Base-by-base conservation (phyloP, 2,113 vertebrate genomes). In the Bos javanicus region DNA sequence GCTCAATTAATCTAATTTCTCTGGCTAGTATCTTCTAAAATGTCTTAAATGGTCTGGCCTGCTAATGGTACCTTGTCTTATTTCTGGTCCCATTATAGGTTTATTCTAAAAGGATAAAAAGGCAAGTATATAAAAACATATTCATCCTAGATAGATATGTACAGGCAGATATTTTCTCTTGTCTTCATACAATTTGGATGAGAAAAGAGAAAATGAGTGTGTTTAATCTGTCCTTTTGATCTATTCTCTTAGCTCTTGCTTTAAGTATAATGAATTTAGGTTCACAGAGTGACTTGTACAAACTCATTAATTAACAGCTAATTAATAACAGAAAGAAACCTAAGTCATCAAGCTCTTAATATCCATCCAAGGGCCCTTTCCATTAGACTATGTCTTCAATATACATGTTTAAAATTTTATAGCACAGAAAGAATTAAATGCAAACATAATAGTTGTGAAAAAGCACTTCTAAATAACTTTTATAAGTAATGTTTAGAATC, bases 401-500 rank as follows among this genome's bases (percentile, higher is more conserved):
- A 60, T 10, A 95, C 59, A 74, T 60, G 67, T 88, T 97, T 19
- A 50, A 84, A 94, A 93, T 87, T 64, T 19, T 90, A 94, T 67
- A 92, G 14, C 33, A 85, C 56, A 89, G 96, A 97, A 97, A 96
- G 26, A 84, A 48, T 95, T 93, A 96, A 93, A 50, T 83, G 28
- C 98, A 98, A 98, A 98, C 97, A 97, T 96, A 97, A 94, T 46
- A 36, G 56, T 87, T 97, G 67, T 83, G 94, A 74, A 46, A 54
- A 95, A 92, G 52, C 12, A 14, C 60, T 92, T 93, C 59, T 89
- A 76, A 95, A 60, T 59, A 46, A 89, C 67, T 94, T 95, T 62
- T 36, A 30, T 89, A 96, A 95, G 21, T 95, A 96, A 74, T 97
- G 80, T 52, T 97, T 97, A 98, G 91, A 0, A 5, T 33, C 97